Conservation (phyloP, 1,140 invertebrate genomes). For the Belonocnema kinseyi region DNA sequence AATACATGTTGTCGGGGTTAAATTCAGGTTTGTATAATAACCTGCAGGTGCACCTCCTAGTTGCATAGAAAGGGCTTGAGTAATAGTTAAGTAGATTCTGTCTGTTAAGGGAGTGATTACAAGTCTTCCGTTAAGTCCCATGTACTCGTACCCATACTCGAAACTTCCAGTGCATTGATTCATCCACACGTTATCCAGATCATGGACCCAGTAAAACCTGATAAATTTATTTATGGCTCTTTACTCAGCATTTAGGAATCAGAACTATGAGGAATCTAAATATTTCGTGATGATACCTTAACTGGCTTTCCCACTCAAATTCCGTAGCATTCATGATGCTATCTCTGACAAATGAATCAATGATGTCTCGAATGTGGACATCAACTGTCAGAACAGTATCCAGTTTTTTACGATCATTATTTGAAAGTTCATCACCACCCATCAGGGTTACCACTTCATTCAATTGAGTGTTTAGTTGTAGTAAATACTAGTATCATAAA, state of each 20-base stretch:
- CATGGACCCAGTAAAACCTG: constrained; percentile 92
- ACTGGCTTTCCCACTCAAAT: constrained; percentile 95
- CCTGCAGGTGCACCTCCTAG: constrained; percentile 91
- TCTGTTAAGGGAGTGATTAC: constrained; percentile 95
- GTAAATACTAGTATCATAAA: constrained; percentile 78
- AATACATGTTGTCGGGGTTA: not conserved
- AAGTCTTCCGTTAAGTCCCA: constrained; percentile 92
- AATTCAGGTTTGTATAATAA: constrained; percentile 44
- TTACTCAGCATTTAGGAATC: not conserved
- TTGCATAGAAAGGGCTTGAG: constrained; percentile 92
- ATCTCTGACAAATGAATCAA: constrained; percentile 90
- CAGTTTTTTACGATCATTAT: constrained; percentile 91
- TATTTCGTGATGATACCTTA: constrained; percentile 69
- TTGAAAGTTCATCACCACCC: constrained; percentile 84
- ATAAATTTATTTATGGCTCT: not conserved
- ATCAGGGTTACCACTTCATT: constrained; percentile 88
- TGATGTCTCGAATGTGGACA: constrained; percentile 92
- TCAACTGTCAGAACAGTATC: constrained; percentile 92
- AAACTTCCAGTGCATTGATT: constrained; percentile 91
- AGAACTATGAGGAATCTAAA: not conserved
- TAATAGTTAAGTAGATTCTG: constrained; percentile 93
- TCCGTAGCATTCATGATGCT: constrained; percentile 88
- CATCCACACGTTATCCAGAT: constrained; percentile 87
- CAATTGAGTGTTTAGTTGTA: constrained; percentile 87
- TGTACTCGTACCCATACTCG: constrained; percentile 95